A percentile compares a stretch with the other conserved stretches of the same genome.
phyloP scores from a whole-genome alignment of 2,797 vertebrate genomes.

The Lates japonicus region DNA sequence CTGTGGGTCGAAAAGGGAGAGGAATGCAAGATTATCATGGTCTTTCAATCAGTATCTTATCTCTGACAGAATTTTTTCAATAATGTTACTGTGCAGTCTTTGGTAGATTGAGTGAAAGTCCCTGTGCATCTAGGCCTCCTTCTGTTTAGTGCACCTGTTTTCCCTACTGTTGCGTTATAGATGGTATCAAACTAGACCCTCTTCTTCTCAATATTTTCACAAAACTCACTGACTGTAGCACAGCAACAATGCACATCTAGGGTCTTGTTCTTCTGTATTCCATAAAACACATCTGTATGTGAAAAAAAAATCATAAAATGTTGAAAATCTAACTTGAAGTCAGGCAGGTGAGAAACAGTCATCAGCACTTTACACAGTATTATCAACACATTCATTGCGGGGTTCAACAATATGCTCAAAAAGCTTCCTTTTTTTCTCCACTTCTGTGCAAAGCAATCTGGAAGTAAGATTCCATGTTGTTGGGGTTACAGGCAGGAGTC shows the following conservation, averaged over 20 bases:
- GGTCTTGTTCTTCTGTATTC: not conserved
- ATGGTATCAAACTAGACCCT: too few species aligned
- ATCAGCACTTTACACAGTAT: not conserved
- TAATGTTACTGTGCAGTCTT: not conserved
- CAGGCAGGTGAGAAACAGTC: not conserved
- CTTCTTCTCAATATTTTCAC: not conserved
- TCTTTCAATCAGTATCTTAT: too few species aligned
- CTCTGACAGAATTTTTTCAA: too few species aligned
- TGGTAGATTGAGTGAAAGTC: not conserved
- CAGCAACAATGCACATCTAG: not conserved
- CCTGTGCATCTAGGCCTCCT: not conserved
- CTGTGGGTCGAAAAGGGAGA: too few species aligned
- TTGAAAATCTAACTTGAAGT: not conserved
- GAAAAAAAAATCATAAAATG: too few species aligned
- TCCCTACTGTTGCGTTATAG: not conserved
- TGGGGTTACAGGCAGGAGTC: not conserved
- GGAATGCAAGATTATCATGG: too few species aligned
- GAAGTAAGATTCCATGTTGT: not conserved
- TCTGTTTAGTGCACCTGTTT: not conserved
- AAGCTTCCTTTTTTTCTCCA: not conserved
- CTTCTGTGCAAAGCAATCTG: not conserved
- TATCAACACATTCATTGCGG: not conserved
- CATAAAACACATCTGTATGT: not conserved
- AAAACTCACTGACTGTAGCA: not conserved
- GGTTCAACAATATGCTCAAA: not conserved